Evolutionary conservation across 2,113 vertebrate genomes (phyloP), one percentile per base, ranked within the genome.

Genomic region (Triplophysa dalaica): DNA sequence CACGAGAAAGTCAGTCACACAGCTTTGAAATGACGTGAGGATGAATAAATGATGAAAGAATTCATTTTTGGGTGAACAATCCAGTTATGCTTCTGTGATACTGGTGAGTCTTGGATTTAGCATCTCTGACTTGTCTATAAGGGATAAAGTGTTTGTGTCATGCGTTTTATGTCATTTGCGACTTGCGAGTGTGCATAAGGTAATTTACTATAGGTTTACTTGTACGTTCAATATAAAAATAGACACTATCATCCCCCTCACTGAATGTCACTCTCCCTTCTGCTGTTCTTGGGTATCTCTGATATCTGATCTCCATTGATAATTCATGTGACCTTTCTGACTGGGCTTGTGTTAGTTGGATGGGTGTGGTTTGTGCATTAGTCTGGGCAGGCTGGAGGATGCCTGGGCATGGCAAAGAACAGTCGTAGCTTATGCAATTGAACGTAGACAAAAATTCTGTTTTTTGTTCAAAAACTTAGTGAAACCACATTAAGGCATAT

Each of bases 301-400:
- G 33, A 72, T 73, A 72, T 80, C 70, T 74, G 26, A 62, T 80
- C 60, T 74, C 48, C 70, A 66, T 74, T 58, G 61, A 80, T 80
- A 66, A 80, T 70, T 75, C 62, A 75, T 80, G 52, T 66, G 62
- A 65, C 62, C 72, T 80, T 62, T 58, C 78, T 74, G 69, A 62
- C 61, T 45, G 70, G 38, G 79, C 54, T 75, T 75, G 72, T 75
- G 72, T 29, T 16, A 56, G 52, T 74, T 16, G 7, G 6, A 4
- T 63, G 77, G 52, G 48, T 73, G 69, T 67, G 62, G 68, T 65
- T 60, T 80, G 78, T 73, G 45, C 24, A 43, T 26, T n/a, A 29
- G 66, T 24, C 69, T 67, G 70, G 70, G 52, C 79, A 67, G 43
- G 62, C 62, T 11, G 56, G 63, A 65, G 7, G 50, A 19, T 45